These are phyloP conservation scores for Whitmania pigra DNA, from an alignment of 1,140 invertebrate species.

Conservation along the genomic window DNA sequence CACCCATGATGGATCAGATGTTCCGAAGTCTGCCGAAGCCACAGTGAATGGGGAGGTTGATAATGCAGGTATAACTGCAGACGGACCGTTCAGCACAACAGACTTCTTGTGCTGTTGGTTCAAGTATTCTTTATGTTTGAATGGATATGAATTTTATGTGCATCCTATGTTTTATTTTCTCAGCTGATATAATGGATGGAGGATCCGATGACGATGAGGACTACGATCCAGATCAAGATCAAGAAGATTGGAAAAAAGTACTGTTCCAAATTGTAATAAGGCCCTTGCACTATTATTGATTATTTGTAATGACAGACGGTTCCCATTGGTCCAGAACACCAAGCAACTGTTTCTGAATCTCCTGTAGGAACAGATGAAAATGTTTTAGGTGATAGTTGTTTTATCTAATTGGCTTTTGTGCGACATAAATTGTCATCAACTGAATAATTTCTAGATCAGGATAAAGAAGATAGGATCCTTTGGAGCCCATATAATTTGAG, in stretches of 20 bases:
- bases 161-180: too few relatives aligned
- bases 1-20: too few relatives aligned
- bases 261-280: neutral
- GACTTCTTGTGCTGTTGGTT: too few relatives aligned
- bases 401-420: neutral
- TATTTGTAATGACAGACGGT: constrained; percentile 9
- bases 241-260: constrained; percentile 47
- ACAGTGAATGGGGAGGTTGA: too few relatives aligned
- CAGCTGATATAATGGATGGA: constrained; percentile 31
- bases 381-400: neutral
- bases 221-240: constrained; percentile 31
- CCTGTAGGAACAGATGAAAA: neutral
- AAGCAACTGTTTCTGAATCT: neutral
- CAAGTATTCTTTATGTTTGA: too few relatives aligned
- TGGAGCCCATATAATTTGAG: constrained; percentile 73
- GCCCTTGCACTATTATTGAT: constrained; percentile 2
- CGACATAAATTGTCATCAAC: too few relatives aligned
- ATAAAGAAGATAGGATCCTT: constrained; percentile 85
- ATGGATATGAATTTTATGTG: too few relatives aligned
- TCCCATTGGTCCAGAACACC: constrained; percentile 2
- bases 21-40: too few relatives aligned
- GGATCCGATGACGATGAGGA: constrained; percentile 41
- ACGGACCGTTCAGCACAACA: too few relatives aligned
- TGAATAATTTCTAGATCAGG: constrained; percentile 54
- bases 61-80: too few relatives aligned